Percentiles rank a stretch among this genome's conserved stretches.
These are phyloP conservation scores for Hypomecis punctinalis DNA, from an alignment of 2,888 invertebrate species.

Conservation along the genomic window DNA sequence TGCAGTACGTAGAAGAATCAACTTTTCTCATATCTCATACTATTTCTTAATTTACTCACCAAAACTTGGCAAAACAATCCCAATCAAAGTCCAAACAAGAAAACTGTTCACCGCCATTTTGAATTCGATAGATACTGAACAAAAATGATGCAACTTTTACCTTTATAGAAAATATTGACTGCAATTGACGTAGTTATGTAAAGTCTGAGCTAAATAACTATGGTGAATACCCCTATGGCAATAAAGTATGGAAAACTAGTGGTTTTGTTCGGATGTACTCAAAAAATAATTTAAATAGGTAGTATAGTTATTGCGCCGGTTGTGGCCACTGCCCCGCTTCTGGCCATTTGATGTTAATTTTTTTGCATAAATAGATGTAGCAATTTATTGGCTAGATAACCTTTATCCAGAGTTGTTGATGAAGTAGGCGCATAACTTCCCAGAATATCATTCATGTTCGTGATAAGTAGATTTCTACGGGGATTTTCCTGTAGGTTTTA, in stretches of 20 bases:
- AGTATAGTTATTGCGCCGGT: too few species aligned
- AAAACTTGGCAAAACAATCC: conserved; percentile 32
- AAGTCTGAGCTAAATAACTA: conserved; percentile 59
- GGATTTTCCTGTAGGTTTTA: conserved; percentile 10
- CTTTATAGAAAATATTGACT: conserved; percentile 27
- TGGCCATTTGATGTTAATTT: too few species aligned
- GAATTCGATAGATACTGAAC: conserved; percentile 32
- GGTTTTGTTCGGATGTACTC: not conserved
- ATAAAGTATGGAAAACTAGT: conserved; percentile 19
- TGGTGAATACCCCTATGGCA: conserved; percentile 59
- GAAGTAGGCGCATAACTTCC: not conserved
- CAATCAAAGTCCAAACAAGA: conserved; percentile 25
- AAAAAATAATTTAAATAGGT: too few species aligned
- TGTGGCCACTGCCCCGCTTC: too few species aligned
- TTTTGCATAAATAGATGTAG: too few species aligned
- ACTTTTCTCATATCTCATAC: too few species aligned
- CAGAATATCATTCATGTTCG: not conserved
- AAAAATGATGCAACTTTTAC: conserved; percentile 10
- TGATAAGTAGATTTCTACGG: conserved; percentile 9
- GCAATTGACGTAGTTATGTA: conserved; percentile 45
- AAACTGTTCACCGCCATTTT: conserved; percentile 21
- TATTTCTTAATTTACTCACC: conserved; percentile 47
- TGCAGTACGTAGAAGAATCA: too few species aligned
- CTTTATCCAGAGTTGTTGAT: conserved; percentile 11
- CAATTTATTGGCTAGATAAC: conserved; percentile 8